These are phyloP conservation scores for Glossophaga mutica DNA, from an alignment of 2,797 vertebrate genomes.

Conservation along the genomic window DNA sequence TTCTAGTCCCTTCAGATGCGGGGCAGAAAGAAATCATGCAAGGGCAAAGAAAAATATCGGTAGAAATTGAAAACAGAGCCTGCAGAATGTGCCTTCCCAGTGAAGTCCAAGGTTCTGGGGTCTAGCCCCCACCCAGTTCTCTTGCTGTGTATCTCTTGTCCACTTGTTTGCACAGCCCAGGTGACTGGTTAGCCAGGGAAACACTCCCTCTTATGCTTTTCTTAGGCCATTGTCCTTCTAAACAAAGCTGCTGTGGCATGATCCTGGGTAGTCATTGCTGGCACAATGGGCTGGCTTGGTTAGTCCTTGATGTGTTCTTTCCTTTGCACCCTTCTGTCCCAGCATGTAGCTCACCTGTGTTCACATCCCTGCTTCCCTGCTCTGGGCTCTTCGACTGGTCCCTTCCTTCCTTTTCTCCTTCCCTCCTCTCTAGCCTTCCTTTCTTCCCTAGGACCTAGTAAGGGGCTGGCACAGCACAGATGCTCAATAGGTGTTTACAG, in stretches of 20 bases:
- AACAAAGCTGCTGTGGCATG: neutral
- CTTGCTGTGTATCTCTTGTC: neutral
- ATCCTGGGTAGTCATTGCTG: too few species aligned
- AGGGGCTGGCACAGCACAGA: neutral
- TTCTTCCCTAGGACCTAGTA: neutral
- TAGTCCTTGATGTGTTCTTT: neutral
- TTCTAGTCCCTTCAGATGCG: neutral
- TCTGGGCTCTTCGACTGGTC: neutral
- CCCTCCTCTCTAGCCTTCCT: neutral
- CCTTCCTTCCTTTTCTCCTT: neutral
- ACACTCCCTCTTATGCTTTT: neutral
- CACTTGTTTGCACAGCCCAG: accelerated
- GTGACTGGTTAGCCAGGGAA: neutral
- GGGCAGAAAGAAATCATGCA: constrained; percentile 13
- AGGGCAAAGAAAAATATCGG: neutral
- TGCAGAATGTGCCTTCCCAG: neutral
- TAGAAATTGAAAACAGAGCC: neutral
- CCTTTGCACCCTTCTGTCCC: neutral
- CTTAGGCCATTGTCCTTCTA: neutral
- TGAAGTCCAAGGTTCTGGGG: neutral
- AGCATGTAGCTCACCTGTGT: neutral
- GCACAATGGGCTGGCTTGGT: accelerated
- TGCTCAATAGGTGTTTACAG: neutral
- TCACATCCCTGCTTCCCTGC: neutral
- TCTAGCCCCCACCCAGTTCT: too few species aligned